Conservation (phyloP, 2,113 vertebrate genomes). For the Eretmochelys imbricata region DNA sequence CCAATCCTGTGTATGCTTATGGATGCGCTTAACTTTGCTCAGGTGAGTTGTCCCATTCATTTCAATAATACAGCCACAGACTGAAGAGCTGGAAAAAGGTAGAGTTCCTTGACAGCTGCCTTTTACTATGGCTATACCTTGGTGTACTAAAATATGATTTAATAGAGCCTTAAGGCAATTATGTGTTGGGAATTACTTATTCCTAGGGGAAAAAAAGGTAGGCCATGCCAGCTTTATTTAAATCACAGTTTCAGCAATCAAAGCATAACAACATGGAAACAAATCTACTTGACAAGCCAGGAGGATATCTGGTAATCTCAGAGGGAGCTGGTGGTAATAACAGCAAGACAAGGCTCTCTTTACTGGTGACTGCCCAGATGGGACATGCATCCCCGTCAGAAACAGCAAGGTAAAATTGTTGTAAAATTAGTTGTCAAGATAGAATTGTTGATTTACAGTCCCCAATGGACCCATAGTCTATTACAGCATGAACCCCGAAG, state of each 20-base stretch:
- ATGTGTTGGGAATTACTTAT: not conserved
- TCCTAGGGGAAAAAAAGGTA: not conserved
- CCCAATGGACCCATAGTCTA: not conserved
- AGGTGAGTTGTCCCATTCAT: not conserved
- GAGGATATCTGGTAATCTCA: not conserved
- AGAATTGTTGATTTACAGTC: not conserved
- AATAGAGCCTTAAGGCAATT: accelerated
- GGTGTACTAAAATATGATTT: accelerated
- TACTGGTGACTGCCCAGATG: not conserved
- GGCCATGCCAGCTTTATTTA: not conserved
- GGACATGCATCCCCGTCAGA: not conserved
- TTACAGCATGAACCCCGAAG: not conserved
- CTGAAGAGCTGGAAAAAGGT: not conserved
- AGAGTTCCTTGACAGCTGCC: not conserved
- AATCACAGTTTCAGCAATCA: accelerated
- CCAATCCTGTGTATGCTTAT: not conserved
- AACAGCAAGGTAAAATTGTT: not conserved
- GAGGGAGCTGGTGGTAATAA: accelerated
- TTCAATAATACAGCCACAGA: accelerated
- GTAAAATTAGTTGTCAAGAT: not conserved
- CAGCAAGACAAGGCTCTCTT: not conserved
- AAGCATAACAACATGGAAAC: accelerated
- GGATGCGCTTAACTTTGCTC: not conserved
- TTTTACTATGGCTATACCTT: not conserved
- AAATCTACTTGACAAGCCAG: not conserved